These are phyloP conservation scores for Acrocephalus kingi DNA, from an alignment of 2,113 vertebrate species.

Conservation along the genomic window DNA sequence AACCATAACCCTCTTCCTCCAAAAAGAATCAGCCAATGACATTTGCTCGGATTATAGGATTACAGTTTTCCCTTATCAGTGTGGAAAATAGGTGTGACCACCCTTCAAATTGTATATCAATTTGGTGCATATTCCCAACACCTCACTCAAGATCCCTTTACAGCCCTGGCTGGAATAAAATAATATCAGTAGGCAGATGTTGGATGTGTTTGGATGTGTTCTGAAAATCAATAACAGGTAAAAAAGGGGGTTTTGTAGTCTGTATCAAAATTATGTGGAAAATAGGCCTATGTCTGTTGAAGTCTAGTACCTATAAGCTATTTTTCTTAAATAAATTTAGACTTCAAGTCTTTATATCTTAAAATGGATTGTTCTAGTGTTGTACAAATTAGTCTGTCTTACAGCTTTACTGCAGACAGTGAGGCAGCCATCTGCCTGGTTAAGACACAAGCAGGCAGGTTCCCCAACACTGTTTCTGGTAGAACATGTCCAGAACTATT, in stretches of 20 bases:
- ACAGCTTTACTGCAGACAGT: background rate
- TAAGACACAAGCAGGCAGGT: background rate
- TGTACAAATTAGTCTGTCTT: background rate
- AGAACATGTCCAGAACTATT: background rate
- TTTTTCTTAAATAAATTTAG: background rate
- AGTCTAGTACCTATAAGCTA: background rate
- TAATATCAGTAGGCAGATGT: background rate
- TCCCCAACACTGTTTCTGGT: background rate
- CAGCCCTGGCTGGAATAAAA: background rate
- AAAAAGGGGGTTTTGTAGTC: accelerated
- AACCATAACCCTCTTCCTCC: background rate
- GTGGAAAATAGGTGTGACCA: background rate
- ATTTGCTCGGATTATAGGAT: background rate
- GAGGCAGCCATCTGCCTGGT: background rate
- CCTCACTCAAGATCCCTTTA: background rate
- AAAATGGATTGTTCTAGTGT: background rate
- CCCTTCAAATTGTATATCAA: background rate
- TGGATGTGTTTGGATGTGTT: background rate
- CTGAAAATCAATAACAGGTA: accelerated
- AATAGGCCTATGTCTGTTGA: background rate
- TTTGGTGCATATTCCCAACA: background rate
- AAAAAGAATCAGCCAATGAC: background rate
- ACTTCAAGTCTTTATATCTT: background rate
- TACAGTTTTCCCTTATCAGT: background rate
- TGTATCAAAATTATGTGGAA: background rate